phyloP scores from a whole-genome alignment of 2,113 vertebrate genomes.

The Paracanthobrama guichenoti region DNA sequence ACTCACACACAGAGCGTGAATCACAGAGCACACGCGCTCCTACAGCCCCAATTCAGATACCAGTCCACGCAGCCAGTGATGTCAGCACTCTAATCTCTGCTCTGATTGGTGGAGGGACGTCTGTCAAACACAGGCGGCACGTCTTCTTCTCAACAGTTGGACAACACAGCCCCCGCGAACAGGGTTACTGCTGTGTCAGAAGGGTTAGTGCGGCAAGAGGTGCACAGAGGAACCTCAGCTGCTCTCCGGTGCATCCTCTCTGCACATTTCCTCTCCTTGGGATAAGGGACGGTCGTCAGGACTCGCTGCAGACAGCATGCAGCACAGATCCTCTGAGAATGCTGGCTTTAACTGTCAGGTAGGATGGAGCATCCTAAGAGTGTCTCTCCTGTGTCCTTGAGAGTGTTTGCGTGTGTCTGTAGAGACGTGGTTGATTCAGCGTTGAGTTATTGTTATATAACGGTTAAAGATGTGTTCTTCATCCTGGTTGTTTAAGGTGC shows the following conservation, averaged over 20 bases:
- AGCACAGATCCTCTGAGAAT: constrained; percentile 47
- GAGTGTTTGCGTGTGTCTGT: constrained; percentile 23
- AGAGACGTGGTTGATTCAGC: not conserved
- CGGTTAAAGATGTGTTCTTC: not conserved
- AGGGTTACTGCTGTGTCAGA: constrained; percentile 39
- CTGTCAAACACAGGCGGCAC: constrained; percentile 43
- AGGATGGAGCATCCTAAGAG: constrained; percentile 30
- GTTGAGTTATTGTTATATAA: constrained; percentile 24
- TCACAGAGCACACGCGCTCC: constrained; percentile 27
- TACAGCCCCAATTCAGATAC: constrained; percentile 29
- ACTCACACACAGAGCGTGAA: constrained; percentile 16
- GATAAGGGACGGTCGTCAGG: constrained; percentile 19
- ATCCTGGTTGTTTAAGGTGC: constrained; percentile 2
- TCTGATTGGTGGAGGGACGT: constrained; percentile 40
- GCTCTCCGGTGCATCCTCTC: constrained; percentile 18
- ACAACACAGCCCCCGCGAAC: constrained; percentile 27
- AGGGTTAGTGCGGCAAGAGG: constrained; percentile 11
- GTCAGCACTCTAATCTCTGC: constrained; percentile 42
- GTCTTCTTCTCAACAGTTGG: constrained; percentile 39
- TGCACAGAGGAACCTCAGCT: constrained; percentile 36
- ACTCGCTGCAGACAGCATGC: constrained; percentile 51
- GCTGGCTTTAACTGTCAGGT: constrained; percentile 58
- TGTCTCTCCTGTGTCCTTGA: constrained; percentile 32
- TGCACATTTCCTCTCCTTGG: constrained; percentile 5
- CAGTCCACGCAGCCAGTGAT: constrained; percentile 44